phyloP scores from a whole-genome alignment of 2,888 invertebrate genomes.

The Protophormia terraenovae region DNA sequence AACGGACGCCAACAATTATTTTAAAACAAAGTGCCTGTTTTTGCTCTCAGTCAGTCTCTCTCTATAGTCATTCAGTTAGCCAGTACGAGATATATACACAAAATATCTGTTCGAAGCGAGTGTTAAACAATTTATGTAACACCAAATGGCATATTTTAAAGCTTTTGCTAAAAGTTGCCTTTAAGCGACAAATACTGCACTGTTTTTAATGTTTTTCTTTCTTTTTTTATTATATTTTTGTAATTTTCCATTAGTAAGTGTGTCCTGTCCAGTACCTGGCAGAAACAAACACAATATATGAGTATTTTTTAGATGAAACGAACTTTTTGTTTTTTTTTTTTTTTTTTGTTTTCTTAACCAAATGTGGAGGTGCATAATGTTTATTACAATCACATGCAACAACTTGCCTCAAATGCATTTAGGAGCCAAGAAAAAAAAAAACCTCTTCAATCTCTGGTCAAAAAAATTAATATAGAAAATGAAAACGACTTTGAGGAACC shows the following conservation, averaged over 20 bases:
- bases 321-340: slow-evolving; percentile 13
- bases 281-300: slow-evolving; percentile 50
- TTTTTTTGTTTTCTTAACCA: slow-evolving; percentile 8
- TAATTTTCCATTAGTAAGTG: slow-evolving; percentile 15
- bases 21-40: slow-evolving; percentile 52
- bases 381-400: slow-evolving; percentile 65
- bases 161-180: slow-evolving; percentile 66
- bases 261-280: slow-evolving; percentile 54
- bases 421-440: not conserved
- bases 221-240: slow-evolving; percentile 15
- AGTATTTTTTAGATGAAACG: slow-evolving; percentile 48
- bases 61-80: too few relatives aligned
- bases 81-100: slow-evolving; percentile 32
- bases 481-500: not conserved
- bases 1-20: slow-evolving; percentile 58
- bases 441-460: slow-evolving; percentile 54
- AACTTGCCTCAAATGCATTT: slow-evolving; percentile 58
- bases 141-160: slow-evolving; percentile 71
- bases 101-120: slow-evolving; percentile 61
- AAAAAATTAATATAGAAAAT: slow-evolving; percentile 32
- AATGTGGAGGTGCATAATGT: slow-evolving; percentile 68
- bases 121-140: slow-evolving; percentile 72
- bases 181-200: slow-evolving; percentile 61
- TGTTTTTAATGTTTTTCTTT: slow-evolving; percentile 21
- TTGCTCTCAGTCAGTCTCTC: not conserved